phyloP scores from a whole-genome alignment of 2,888 invertebrate species.

The Calameuta pallipes region DNA sequence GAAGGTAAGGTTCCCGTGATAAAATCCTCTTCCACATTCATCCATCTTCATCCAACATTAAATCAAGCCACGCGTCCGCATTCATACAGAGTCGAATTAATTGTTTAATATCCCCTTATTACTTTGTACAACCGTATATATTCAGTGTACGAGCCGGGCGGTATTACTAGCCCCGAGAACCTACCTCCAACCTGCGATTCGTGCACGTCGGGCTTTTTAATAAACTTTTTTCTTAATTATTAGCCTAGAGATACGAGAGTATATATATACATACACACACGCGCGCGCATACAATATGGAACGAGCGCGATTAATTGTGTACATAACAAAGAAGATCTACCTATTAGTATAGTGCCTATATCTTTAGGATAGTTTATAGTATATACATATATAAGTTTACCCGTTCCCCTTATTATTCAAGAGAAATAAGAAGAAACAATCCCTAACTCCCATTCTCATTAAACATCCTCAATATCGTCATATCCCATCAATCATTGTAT shows the following conservation, averaged over 20 bases:
- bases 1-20: not conserved
- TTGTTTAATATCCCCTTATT: not conserved
- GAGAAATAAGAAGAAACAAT: not conserved
- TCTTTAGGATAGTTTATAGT: slow-evolving; percentile 7
- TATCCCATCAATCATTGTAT: not conserved
- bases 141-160: not conserved
- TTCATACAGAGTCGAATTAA: not conserved
- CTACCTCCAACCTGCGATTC: not conserved
- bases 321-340: slow-evolving; percentile 32
- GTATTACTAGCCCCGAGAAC: not conserved
- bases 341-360: slow-evolving; percentile 34
- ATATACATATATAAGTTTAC: slow-evolving; percentile 10
- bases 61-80: not conserved
- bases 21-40: not conserved
- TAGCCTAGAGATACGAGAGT: slow-evolving; percentile 2
- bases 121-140: not conserved
- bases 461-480: not conserved
- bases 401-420: not conserved
- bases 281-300: not conserved
- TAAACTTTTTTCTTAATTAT: not conserved
- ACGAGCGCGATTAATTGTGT: slow-evolving; percentile 6
- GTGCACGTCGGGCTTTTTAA: not conserved
- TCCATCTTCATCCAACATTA: not conserved
- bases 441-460: not conserved
- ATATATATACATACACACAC: not conserved